Conservation (phyloP, 2,888 invertebrate genomes). For the Neoitamus cyanurus region DNA sequence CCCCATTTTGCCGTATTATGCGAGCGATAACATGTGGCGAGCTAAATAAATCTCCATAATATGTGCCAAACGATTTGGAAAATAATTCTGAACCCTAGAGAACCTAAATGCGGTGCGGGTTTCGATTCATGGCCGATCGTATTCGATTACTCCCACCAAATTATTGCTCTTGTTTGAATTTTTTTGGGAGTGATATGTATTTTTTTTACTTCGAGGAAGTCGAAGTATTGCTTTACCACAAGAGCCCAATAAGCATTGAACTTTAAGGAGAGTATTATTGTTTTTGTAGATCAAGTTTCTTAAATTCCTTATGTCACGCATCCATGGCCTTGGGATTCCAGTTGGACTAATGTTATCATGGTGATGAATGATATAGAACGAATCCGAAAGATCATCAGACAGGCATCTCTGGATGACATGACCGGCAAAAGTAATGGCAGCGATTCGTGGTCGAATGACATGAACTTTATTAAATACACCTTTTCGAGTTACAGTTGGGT, state of each 20-base stretch:
- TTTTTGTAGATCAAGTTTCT: background rate
- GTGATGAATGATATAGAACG: too few species aligned
- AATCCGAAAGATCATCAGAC: too few species aligned
- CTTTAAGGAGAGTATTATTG: background rate
- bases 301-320: background rate
- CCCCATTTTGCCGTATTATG: background rate
- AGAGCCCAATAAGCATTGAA: background rate
- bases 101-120: background rate
- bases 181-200: background rate
- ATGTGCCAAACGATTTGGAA: background rate
- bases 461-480: too few species aligned
- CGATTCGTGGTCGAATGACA: too few species aligned
- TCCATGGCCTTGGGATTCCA: background rate
- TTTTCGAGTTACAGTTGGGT: too few species aligned
- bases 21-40: background rate
- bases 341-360: background rate
- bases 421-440: too few species aligned
- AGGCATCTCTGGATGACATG: too few species aligned
- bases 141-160: background rate
- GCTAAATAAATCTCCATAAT: slow-evolving; percentile 3
- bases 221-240: background rate
- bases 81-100: background rate
- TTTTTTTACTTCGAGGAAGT: background rate
- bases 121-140: background rate
- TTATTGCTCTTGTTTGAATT: background rate